Evolutionary conservation across 2,113 vertebrate species (phyloP), one percentile per base, ranked within the genome.

Genomic region (Podiceps cristatus): DNA sequence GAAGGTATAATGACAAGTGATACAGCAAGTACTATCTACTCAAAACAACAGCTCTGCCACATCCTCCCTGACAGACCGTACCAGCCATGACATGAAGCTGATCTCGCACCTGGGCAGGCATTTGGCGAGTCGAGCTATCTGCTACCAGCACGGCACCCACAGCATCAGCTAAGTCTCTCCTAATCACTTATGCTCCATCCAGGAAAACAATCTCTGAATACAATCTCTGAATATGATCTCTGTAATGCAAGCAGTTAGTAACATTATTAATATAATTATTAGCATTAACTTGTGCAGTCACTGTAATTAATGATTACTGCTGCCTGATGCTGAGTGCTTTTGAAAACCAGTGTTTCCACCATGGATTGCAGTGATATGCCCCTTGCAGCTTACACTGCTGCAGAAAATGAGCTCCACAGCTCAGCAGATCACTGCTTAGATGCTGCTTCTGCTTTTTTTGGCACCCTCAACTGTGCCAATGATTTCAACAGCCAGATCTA

Each of bases 351-450:
- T 18, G 49, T 52, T 62, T 42, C 69, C 27, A 9, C 29, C 1
- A 1, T 13, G 71, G 52, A n/a, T n/a, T 2, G 2, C 66, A 68
- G 77, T 8, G 63, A 4, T 29, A 13, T 0, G 1, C 50, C 15
- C n/a, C 40, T 37, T 66, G 73, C 78, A 85, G 71, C 84, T 76
- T 33, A 10, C 24, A 3, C n/a, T 35, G 49, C 52, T 79, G 58
- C 76, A 73, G 58, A 59, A 55, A 50, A 69, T 0, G 5, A 71
- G 68, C 64, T 76, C 44, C 84, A 52, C 58, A 66, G 76, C 68
- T 84, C 73, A 69, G 63, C 40, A 66, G 62, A 49, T 56, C 53
- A 7, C 7, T 24, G 69, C 81, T 78, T 23, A 15, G 18, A 15
- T 3, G 1, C 69, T 50, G 40, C 29, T 83, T 37, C 58, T n/a